Evolutionary conservation across 2,888 invertebrate species (phyloP), one percentile per base, ranked within the genome.

Genomic region (Dicyrtomina minuta): DNA sequence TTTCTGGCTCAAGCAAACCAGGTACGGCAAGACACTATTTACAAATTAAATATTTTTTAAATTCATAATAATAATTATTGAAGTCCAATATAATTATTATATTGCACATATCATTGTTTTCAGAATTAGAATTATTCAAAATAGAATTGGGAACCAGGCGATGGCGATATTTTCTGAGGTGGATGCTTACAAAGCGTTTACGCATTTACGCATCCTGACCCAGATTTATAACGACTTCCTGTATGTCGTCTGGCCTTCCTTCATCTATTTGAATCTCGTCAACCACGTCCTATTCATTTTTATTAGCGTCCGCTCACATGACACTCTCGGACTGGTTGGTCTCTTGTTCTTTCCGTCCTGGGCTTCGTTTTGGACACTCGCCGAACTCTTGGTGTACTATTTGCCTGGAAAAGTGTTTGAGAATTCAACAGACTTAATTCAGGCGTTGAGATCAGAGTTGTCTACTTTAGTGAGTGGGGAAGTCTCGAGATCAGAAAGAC

Each of bases 211-310:
- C 4, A 46, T 46, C 12, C 46, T 46, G 12, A 46, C 12, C 5
- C 3, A 6, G 5, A 46, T 46, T 46, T 46, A 46, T 13, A 46
- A 46, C 46, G 46, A 12, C 17, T 46, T 15, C 12, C 17, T 46
- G 4, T 46, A 3, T 4, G 15, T 15, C 5, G 46, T 12, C 3
- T 46, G 46, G 46, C 46, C 46, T n/a, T 46, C 5, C 46, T 46
- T 46, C 12, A 46, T 46, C n/a, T 46, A 6, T 12, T 17, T 46
- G 46, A 46, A 46, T 13, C n/a, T 46, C 13, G 46, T 13, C 12
- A 46, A 46, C 12, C 46, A 46, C 46, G 46, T 46, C 12, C 46
- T 46, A 3, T 46, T 46, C 46, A 46, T 46, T 46, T 46, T 46
- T 13, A 46, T 46, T 12, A 46, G n/a, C 4, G 17, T 46, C 13